Evolutionary conservation across 2,888 invertebrate genomes (phyloP), one percentile per base, ranked within the genome.

Genomic region (Cryptophagus acutangulus): DNA sequence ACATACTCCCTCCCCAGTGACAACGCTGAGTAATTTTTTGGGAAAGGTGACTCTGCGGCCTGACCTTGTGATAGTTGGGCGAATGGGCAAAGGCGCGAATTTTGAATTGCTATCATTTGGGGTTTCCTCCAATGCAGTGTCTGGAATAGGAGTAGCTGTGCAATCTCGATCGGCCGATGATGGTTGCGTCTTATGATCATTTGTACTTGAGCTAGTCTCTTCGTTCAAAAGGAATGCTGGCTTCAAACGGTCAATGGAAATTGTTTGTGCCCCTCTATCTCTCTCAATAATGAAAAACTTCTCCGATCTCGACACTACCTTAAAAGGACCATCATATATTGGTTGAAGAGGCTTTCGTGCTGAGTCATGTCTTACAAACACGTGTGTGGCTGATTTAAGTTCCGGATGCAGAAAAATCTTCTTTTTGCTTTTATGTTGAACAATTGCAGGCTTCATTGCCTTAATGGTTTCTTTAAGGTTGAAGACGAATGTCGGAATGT

Each of bases 331-430:
- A 13, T 48, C 40, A 44, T 57, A 57, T 6, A 51, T 43, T 9
- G 46, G 48, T 30, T 45, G 37, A 2, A 59, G 36, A 4, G 57
- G 46, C 28, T 45, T 46, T 12, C 43, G 34, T 2, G 54, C 51
- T 2, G 46, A 20, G 36, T 59, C 52, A 17, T 48, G 37, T 10
- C 59, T 31, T 2, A 58, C 12, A 34, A 53, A 57, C 1, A 57
- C 56, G 31, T 54, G 54, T 2, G 43, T 31, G 20, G 46, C 50
- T 8, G 39, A 35, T n/a, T 10, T 4, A 3, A 49, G 34, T 6
- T 43, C 35, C 13, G 39, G 40, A 26, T 34, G 31, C 1, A 49
- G 25, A 25, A 51, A 49, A 15, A 38, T 18, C 24, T 36, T 43
- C 1, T 14, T 25, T 1, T 31, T 26, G 6, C 24, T 24, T 24